Evolutionary conservation across 2,113 vertebrate species (phyloP).

Genomic region (Salminus brasiliensis): DNA sequence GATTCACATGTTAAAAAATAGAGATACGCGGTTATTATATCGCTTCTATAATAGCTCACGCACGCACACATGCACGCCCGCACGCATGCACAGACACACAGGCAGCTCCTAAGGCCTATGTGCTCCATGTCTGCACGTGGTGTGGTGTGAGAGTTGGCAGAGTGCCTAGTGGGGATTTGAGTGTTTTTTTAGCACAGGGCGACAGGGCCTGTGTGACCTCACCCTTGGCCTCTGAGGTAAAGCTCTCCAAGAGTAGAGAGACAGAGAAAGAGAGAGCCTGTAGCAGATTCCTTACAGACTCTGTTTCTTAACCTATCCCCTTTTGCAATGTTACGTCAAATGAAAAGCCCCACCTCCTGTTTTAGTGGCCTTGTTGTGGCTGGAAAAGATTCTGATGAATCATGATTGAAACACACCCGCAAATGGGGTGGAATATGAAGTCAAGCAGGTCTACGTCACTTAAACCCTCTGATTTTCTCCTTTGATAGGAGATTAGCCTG

Average conservation of each 20-base stretch:
- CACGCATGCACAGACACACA: not conserved
- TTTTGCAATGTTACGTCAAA: not conserved
- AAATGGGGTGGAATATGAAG: not conserved
- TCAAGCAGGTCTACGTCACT: not conserved
- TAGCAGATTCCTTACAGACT: not conserved
- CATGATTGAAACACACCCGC: not conserved
- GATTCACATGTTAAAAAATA: too few species aligned
- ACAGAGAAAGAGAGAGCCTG: not conserved
- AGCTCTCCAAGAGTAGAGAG: constrained; percentile 16
- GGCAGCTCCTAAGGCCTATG: not conserved
- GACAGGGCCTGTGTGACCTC: constrained; percentile 29
- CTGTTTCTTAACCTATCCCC: not conserved
- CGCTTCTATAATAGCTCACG: too few species aligned
- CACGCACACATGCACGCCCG: not conserved
- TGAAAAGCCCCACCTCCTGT: not conserved
- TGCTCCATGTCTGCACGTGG: not conserved
- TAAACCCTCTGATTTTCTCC: not conserved
- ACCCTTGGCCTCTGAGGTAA: constrained; percentile 29
- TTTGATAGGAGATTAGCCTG: not conserved
- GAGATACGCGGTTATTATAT: too few species aligned
- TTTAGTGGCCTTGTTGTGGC: constrained; percentile 5
- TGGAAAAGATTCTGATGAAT: constrained; percentile 8
- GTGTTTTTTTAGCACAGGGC: constrained; percentile 10
- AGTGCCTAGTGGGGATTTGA: constrained; percentile 19
- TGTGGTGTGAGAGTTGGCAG: constrained; percentile 36